These are phyloP conservation scores for Lepidochrysops patricia DNA, from an alignment of 2,888 invertebrate species.

Conservation along the genomic window DNA sequence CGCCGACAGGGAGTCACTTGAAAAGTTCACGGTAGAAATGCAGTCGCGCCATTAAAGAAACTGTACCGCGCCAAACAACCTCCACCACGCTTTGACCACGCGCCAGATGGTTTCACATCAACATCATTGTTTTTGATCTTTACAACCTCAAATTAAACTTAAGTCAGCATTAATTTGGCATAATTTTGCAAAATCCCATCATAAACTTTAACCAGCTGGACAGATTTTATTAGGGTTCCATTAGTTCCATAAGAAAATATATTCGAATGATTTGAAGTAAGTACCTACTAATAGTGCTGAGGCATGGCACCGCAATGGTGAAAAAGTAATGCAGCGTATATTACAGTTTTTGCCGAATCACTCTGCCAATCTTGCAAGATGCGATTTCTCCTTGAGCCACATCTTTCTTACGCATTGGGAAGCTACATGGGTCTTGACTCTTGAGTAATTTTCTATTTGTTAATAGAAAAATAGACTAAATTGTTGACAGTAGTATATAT, in stretches of 20 bases:
- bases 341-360: neutral
- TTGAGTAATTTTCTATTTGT: no score
- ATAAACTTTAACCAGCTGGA: no score
- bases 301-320: neutral
- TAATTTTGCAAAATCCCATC: no score
- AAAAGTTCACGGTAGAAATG: neutral
- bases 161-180: no score
- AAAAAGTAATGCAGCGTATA: neutral
- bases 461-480: no score
- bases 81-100: neutral
- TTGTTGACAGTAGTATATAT: no score
- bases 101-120: neutral
- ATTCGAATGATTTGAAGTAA: no score
- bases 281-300: neutral
- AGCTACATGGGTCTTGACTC: no score
- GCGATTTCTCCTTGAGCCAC: neutral
- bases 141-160: no score
- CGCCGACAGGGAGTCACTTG: neutral
- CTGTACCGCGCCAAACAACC: neutral
- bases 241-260: no score
- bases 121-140: neutral
- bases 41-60: neutral
- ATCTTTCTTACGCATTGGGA: no score
- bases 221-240: no score
- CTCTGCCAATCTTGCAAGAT: neutral